Evolutionary conservation across 1,140 invertebrate species (phyloP).

Genomic region (Habropoda laboriosa): DNA sequence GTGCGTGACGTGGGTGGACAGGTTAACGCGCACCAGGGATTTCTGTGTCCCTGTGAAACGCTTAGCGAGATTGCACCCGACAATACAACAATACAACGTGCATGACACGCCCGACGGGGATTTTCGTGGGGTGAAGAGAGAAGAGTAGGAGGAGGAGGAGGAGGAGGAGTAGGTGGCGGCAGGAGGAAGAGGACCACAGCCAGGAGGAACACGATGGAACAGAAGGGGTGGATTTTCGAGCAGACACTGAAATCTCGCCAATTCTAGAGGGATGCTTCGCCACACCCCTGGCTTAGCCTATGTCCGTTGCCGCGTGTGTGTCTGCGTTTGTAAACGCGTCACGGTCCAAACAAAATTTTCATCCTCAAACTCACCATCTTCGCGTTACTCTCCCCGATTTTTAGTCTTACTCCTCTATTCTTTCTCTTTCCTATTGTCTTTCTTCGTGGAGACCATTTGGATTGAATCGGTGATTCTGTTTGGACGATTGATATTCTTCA

Average conservation of each 20-base stretch:
- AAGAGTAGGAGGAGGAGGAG: slow-evolving; percentile 39
- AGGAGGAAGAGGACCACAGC: slow-evolving; percentile 38
- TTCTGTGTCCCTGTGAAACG: slow-evolving; percentile 77
- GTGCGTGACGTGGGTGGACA: slow-evolving; percentile 77
- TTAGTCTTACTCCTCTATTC: slow-evolving; percentile 32
- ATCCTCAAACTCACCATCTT: slow-evolving; percentile 24
- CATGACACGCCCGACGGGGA: slow-evolving; percentile 80
- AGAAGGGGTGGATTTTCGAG: slow-evolving; percentile 65
- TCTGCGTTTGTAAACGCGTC: slow-evolving; percentile 19
- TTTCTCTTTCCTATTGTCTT: not conserved
- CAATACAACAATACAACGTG: slow-evolving; percentile 81
- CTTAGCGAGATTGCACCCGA: slow-evolving; percentile 82
- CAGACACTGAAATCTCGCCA: slow-evolving; percentile 81
- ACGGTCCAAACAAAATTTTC: slow-evolving; percentile 18
- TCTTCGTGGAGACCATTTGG: not conserved
- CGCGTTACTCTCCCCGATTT: slow-evolving; percentile 12
- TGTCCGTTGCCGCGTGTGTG: not conserved
- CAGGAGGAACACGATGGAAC: slow-evolving; percentile 17
- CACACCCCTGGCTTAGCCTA: slow-evolving; percentile 50
- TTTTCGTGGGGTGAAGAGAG: slow-evolving; percentile 60
- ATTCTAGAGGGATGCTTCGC: slow-evolving; percentile 75
- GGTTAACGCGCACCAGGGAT: slow-evolving; percentile 74
- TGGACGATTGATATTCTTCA: too few relatives aligned
- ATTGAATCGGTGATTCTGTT: too few relatives aligned
- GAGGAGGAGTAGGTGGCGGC: too few relatives aligned